These are phyloP conservation scores for Scaptomyza tumidula DNA, from an alignment of 2,888 invertebrate species.

Conservation along the genomic window DNA sequence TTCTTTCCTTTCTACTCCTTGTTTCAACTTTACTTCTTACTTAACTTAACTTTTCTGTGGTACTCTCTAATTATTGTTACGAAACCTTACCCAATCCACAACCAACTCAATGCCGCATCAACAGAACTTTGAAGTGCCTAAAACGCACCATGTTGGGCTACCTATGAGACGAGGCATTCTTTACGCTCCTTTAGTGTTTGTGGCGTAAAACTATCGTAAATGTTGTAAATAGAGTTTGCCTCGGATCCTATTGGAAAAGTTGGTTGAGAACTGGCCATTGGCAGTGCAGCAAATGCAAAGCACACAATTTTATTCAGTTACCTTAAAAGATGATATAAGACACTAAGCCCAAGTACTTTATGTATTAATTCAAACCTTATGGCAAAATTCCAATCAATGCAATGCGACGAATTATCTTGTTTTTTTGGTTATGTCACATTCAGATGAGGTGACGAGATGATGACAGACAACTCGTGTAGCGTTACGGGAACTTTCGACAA, in stretches of 20 bases:
- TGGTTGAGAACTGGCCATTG: constrained; percentile 64
- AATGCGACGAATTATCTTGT: constrained; percentile 24
- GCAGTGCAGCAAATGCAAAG: constrained; percentile 31
- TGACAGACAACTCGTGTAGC: constrained; percentile 20
- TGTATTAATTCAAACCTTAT: constrained; percentile 43
- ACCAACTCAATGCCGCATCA: constrained; percentile 41
- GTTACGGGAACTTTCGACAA: constrained; percentile 63
- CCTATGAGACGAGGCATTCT: constrained; percentile 73
- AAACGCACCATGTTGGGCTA: constrained; percentile 83
- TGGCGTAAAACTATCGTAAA: constrained; percentile 38
- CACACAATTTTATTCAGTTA: constrained; percentile 65
- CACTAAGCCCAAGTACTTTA: constrained; percentile 64
- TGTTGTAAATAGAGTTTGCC: constrained; percentile 50
- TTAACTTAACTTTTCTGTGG: constrained; percentile 35
- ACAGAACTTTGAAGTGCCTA: constrained; percentile 83
- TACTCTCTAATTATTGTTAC: constrained; percentile 38
- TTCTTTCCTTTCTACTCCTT: constrained; percentile 71
- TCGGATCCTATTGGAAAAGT: constrained; percentile 70
- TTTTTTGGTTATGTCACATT: constrained; percentile 43
- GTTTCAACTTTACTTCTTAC: constrained; percentile 56
- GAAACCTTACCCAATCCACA: constrained; percentile 22
- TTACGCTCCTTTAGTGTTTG: constrained; percentile 68
- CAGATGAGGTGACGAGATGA: constrained; percentile 19
- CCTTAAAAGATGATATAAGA: constrained; percentile 79
- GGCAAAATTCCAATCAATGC: constrained; percentile 30